Evolutionary conservation across 2,888 invertebrate genomes (phyloP).

Genomic region (Lasioglossum pauxillum): DNA sequence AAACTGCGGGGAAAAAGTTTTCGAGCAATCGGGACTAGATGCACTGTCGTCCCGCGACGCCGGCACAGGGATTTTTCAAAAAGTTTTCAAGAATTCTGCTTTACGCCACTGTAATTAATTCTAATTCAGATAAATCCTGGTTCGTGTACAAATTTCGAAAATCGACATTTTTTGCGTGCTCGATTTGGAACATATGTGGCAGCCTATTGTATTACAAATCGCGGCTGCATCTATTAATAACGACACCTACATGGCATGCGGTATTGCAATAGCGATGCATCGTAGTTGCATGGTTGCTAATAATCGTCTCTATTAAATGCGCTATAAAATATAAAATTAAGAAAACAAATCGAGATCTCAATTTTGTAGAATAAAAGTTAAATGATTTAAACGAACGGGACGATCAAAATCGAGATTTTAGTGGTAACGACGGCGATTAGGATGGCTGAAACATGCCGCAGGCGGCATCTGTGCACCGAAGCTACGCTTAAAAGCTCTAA

Average conservation of each 20-base stretch:
- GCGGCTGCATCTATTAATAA: constrained; percentile 48
- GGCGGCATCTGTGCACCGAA: constrained; percentile 58
- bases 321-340: neutral
- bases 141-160: neutral
- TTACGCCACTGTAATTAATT: too few relatives aligned
- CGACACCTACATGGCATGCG: constrained; percentile 13
- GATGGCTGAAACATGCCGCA: constrained; percentile 22
- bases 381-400: neutral
- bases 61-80: neutral
- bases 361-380: neutral
- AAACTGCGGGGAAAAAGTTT: neutral
- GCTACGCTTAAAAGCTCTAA: constrained; percentile 16
- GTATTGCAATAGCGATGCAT: neutral
- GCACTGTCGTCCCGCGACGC: neutral
- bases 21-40: constrained; percentile 4
- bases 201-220: constrained; percentile 39
- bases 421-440: neutral
- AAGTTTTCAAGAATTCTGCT: neutral
- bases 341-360: neutral
- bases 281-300: neutral
- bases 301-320: neutral
- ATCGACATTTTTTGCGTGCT: neutral
- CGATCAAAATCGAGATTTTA: neutral
- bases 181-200: constrained; percentile 28
- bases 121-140: neutral